Base-by-base conservation (phyloP, 2,797 vertebrate species). In the Lagorchestes hirsutus region DNA sequence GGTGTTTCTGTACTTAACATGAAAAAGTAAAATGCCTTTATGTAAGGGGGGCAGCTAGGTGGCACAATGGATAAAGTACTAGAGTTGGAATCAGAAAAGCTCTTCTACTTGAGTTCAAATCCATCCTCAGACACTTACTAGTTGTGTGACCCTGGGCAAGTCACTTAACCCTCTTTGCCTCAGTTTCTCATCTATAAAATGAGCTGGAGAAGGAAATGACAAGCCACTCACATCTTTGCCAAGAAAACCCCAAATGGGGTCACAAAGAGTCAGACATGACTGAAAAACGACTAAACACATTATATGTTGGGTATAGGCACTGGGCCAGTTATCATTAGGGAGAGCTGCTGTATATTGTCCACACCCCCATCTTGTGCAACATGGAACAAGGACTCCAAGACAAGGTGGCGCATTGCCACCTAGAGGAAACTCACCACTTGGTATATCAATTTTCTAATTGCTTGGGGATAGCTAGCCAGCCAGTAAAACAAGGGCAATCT, bases 401-500 rank as follows among this genome's bases (percentile, higher is more conserved):
- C 46, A 74, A 59, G n/a, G 95, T 91, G 55, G 57, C 11, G 0
- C 95, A 24, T 22, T 3, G 2, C 18, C 67, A 24, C 22, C n/a
- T 46, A 46, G 40, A 40, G 18, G 40, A 82, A 46, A 9, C n/a
- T 82, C 90, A 55, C 58, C 14, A 0, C 40, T 9, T n/a, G n/a
- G 8, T 82, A 22, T 12, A 24, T 12, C 13, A 0, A 50, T 93
- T 93, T 56, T 74, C n/a, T 4, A 90, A 90, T 91, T 95, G 91
- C 96, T 93, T 94, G 58, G 55, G 24, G 40, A 93, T 91, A 94
- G 92, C 92, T 56, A 56, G 67, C 67, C 93, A 55, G 94, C 92
- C 91, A 56, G 18, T 46, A 82, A 40, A 90, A 94, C 55, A 28
- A 50, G 92, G 58, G 96, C n/a, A 92, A 93, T 92, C 95, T 91